Percentiles rank a stretch among this genome's conserved stretches.
Evolutionary conservation across 1,140 invertebrate genomes (phyloP).

Genomic region (Cylas formicarius): DNA sequence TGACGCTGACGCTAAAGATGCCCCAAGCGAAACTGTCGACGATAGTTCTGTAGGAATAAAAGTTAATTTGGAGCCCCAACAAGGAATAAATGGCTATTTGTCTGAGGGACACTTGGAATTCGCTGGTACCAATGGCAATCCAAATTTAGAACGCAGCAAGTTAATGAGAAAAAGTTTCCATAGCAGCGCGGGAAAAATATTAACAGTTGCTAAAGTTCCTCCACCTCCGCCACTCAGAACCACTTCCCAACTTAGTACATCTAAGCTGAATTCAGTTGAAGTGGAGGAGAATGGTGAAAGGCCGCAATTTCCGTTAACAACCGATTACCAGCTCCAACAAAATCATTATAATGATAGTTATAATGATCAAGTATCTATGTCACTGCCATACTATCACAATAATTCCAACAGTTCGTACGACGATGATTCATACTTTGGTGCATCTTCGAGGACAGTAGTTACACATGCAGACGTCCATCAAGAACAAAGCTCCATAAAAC

Average conservation of each 20-base stretch:
- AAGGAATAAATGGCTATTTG: constrained; percentile 68
- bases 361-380: constrained; percentile 52
- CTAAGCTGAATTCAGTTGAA: constrained; percentile 55
- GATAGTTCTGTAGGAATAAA: constrained; percentile 66
- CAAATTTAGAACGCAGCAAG: constrained; percentile 77
- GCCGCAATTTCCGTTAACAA: constrained; percentile 41
- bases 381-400: constrained; percentile 53
- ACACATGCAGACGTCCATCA: constrained; percentile 75
- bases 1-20: constrained; percentile 42
- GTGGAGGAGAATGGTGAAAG: constrained; percentile 50
- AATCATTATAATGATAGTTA: constrained; percentile 39
- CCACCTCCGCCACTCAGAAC: constrained; percentile 78
- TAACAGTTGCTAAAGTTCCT: constrained; percentile 76
- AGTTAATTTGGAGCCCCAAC: constrained; percentile 36
- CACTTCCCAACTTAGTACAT: constrained; percentile 71
- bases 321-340: constrained; percentile 32
- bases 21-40: constrained; percentile 56
- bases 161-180: constrained; percentile 86
- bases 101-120: constrained; percentile 82
- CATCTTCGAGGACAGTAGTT: constrained; percentile 53
- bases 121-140: constrained; percentile 58
- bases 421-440: constrained; percentile 36
- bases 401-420: constrained; percentile 35
- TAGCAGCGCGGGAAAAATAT: constrained; percentile 69
- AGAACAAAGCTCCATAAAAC: constrained; percentile 62